Conservation (phyloP, 2,888 invertebrate genomes). For the Lithosia quadra region DNA sequence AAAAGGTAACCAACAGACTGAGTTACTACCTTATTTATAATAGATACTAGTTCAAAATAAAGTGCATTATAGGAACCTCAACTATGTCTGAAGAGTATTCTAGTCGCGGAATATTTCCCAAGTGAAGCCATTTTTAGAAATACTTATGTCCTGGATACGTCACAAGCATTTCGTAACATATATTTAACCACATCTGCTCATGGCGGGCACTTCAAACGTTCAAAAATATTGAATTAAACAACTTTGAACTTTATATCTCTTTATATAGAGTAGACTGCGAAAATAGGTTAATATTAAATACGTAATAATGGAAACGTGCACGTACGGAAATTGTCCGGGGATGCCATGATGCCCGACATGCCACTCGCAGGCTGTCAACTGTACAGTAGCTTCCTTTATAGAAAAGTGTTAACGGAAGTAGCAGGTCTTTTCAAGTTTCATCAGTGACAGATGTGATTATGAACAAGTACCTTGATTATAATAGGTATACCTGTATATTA, state of each 20-base stretch:
- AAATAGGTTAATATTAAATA: constrained; percentile 28
- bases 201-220: constrained; percentile 42
- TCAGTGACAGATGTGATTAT: constrained; percentile 34
- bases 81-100: too few relatives aligned
- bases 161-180: constrained; percentile 43
- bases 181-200: constrained; percentile 48
- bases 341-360: constrained; percentile 34
- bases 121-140: constrained; percentile 7
- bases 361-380: constrained; percentile 53
- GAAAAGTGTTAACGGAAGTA: constrained; percentile 52
- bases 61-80: too few relatives aligned
- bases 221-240: constrained; percentile 18
- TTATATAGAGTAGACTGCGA: constrained; percentile 27
- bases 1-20: too few relatives aligned
- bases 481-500: background rate
- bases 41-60: too few relatives aligned
- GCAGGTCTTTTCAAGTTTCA: constrained; percentile 46
- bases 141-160: constrained; percentile 40
- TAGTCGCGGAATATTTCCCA: background rate
- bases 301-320: constrained; percentile 42
- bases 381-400: constrained; percentile 55
- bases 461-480: constrained; percentile 41
- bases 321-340: constrained; percentile 51
- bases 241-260: constrained; percentile 39
- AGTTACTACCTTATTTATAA: too few relatives aligned